Evolutionary conservation across 2,888 invertebrate genomes (phyloP).

Genomic region (Sipunculus nudus): DNA sequence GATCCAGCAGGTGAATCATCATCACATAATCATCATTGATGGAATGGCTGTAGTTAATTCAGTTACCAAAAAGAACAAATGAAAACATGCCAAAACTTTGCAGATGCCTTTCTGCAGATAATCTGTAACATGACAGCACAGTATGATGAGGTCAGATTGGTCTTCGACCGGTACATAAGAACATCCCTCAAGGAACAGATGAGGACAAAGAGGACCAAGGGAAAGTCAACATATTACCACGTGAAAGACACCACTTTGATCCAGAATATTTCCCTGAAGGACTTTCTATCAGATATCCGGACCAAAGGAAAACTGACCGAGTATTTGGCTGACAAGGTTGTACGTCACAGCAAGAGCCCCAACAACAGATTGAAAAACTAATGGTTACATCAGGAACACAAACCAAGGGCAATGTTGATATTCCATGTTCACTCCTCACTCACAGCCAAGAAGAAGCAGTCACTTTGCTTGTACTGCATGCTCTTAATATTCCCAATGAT

Average conservation of each 20-base stretch:
- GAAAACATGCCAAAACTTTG: conserved; percentile 23
- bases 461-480: not conserved
- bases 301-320: conserved; percentile 25
- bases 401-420: conserved; percentile 14
- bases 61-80: conserved; percentile 19
- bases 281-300: conserved; percentile 23
- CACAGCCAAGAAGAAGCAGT: conserved; percentile 5
- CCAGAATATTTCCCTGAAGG: conserved; percentile 28
- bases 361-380: conserved; percentile 21
- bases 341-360: conserved; percentile 20
- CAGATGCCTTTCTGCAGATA: conserved; percentile 17
- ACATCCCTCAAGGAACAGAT: conserved; percentile 21
- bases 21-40: conserved; percentile 21
- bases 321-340: conserved; percentile 19
- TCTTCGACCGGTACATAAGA: conserved; percentile 25
- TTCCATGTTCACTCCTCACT: conserved; percentile 1
- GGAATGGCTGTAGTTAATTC: conserved; percentile 25
- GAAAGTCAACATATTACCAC: conserved; percentile 30
- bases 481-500: not conserved
- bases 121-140: conserved; percentile 19
- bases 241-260: conserved; percentile 23
- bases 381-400: conserved; percentile 25
- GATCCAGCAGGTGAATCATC: too few species aligned
- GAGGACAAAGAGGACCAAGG: conserved; percentile 24
- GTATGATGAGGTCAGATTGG: conserved; percentile 26